phyloP scores from a whole-genome alignment of 2,113 vertebrate species.

The Pungitius pungitius region DNA sequence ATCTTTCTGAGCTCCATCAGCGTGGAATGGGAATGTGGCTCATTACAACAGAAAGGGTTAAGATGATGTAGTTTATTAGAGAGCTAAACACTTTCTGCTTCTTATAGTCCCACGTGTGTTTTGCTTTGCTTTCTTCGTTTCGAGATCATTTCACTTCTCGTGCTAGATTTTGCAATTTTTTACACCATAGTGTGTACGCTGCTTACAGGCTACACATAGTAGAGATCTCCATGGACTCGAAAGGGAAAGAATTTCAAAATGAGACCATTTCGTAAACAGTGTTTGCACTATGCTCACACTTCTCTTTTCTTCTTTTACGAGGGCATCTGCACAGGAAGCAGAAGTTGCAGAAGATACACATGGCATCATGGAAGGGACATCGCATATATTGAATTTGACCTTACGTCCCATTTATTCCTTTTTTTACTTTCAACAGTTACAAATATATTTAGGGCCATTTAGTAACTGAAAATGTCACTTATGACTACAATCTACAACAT shows the following conservation, averaged over 20 bases:
- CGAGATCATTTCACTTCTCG: not conserved
- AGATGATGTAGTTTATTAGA: slow-evolving; percentile 41
- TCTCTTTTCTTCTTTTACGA: not conserved
- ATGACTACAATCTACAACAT: not conserved
- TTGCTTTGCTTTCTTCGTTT: slow-evolving; percentile 1
- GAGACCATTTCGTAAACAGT: not conserved
- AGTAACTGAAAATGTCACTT: not conserved
- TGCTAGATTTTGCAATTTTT: not conserved
- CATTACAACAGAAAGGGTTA: slow-evolving; percentile 46
- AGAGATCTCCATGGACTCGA: not conserved
- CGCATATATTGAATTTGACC: not conserved
- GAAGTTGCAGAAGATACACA: not conserved
- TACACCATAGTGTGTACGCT: not conserved
- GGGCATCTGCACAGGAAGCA: not conserved
- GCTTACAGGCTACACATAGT: not conserved
- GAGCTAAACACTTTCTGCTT: slow-evolving; percentile 39
- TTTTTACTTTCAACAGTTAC: not conserved
- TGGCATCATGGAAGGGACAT: not conserved
- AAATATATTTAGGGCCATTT: not conserved
- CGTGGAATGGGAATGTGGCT: slow-evolving; percentile 59
- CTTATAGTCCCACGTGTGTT: slow-evolving; percentile 4
- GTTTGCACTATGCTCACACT: not conserved
- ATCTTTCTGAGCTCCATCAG: slow-evolving; percentile 23
- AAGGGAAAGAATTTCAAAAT: not conserved
- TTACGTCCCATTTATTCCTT: not conserved